These are phyloP conservation scores for Sarcophaga bullata DNA, from an alignment of 1,140 invertebrate genomes.

Conservation along the genomic window DNA sequence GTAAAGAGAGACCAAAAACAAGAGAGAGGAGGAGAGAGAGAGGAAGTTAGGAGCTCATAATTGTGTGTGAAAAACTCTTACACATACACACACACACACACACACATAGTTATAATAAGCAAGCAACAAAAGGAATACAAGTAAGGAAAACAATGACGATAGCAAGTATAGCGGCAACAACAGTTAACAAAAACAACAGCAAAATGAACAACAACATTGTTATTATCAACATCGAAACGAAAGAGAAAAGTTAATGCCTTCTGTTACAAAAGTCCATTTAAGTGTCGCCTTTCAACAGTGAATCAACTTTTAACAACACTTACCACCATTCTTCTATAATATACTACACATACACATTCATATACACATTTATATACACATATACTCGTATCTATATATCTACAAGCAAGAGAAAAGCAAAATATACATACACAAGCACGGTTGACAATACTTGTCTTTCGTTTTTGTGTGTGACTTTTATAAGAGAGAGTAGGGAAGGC, in stretches of 20 bases:
- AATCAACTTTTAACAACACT: constrained; percentile 22
- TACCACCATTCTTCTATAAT: not conserved
- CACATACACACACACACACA: too few species aligned
- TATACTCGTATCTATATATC: too few species aligned
- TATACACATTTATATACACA: not conserved
- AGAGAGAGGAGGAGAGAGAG: too few species aligned
- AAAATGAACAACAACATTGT: not conserved
- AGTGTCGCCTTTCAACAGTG: constrained; percentile 33
- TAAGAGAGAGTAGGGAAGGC: too few species aligned
- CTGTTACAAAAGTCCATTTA: constrained; percentile 33
- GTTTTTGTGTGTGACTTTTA: too few species aligned
- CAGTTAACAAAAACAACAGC: not conserved
- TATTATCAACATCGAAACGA: not conserved
- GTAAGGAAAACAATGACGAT: not conserved
- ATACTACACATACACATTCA: not conserved
- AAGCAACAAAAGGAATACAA: too few species aligned
- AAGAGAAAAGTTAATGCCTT: constrained; percentile 31
- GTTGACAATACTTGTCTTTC: too few species aligned
- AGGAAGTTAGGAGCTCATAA: too few species aligned
- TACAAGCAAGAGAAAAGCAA: not conserved
- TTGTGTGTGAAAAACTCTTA: too few species aligned
- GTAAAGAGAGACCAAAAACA: too few species aligned
- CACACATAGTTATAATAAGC: too few species aligned
- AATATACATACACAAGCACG: not conserved
- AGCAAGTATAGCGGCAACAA: not conserved